Evolutionary conservation across 2,888 invertebrate genomes (phyloP).

Genomic region (Scaeva pyrastri): DNA sequence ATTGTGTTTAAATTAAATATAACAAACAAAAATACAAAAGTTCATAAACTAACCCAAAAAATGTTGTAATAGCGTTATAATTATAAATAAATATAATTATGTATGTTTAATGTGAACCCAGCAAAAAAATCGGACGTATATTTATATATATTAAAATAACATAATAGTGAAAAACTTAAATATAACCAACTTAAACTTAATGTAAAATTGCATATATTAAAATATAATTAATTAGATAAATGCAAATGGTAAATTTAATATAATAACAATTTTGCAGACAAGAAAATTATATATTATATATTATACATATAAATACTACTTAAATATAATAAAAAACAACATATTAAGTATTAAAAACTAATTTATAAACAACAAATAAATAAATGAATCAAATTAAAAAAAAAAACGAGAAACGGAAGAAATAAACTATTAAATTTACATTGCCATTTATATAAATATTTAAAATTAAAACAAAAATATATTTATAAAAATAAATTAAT

Average conservation of each 20-base stretch:
- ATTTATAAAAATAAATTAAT: conserved; percentile 58
- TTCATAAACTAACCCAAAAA: conserved; percentile 70
- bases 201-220: conserved; percentile 59
- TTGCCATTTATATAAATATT: conserved; percentile 75
- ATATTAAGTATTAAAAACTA: conserved; percentile 60
- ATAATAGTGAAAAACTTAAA: conserved; percentile 47
- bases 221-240: conserved; percentile 35
- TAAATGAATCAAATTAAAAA: conserved; percentile 15
- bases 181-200: conserved; percentile 61
- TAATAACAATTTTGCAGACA: conserved; percentile 56
- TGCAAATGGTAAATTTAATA: conserved; percentile 65
- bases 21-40: conserved; percentile 38
- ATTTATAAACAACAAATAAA: conserved; percentile 27
- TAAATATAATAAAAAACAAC: conserved; percentile 38
- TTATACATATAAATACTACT: conserved; percentile 41
- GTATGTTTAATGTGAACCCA: conserved; percentile 55
- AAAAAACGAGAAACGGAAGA: conserved; percentile 38
- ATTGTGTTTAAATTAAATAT: conserved; percentile 41
- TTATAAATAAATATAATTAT: conserved; percentile 51
- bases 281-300: conserved; percentile 26
- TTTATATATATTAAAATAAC: conserved; percentile 3
- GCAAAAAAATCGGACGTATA: conserved; percentile 48
- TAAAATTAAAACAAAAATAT: conserved; percentile 59
- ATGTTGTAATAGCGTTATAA: conserved; percentile 74
- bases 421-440: conserved; percentile 74